phyloP scores from a whole-genome alignment of 2,888 invertebrate species.

The Blastobasis adustella region DNA sequence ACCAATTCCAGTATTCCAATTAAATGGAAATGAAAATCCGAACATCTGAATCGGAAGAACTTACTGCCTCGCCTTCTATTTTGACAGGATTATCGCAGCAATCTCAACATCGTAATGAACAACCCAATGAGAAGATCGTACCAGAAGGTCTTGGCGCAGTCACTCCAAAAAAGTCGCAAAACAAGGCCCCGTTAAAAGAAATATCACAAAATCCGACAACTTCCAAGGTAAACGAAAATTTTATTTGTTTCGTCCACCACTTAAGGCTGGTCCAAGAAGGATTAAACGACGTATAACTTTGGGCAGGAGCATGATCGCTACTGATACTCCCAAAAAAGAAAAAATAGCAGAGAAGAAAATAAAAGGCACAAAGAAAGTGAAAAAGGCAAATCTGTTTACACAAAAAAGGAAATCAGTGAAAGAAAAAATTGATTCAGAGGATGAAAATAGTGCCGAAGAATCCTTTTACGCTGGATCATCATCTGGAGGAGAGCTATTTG shows the following conservation, averaged over 20 bases:
- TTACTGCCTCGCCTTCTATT: neutral
- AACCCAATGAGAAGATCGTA: neutral
- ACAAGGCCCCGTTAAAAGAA: no score
- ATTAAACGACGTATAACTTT: conserved; percentile 8
- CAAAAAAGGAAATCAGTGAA: neutral
- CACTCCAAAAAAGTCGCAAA: neutral
- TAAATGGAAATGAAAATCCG: neutral
- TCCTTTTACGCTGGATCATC: conserved; percentile 4
- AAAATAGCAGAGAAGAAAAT: conserved; percentile 1
- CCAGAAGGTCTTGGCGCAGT: neutral
- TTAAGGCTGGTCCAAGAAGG: conserved; percentile 10
- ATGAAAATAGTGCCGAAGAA: neutral
- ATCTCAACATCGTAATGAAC: neutral
- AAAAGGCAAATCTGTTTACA: conserved; percentile 7
- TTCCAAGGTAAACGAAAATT: neutral
- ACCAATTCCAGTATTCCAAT: neutral
- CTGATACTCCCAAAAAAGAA: conserved; percentile 13
- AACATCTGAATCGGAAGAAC: neutral
- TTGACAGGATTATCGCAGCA: neutral
- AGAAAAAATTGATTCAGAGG: neutral
- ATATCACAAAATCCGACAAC: neutral
- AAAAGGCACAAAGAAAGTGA: neutral
- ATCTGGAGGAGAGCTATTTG: conserved; percentile 10
- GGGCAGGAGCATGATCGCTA: conserved; percentile 12
- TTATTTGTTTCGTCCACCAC: conserved; percentile 8